Evolutionary conservation across 2,113 vertebrate species (phyloP), one percentile per base, ranked within the genome.

Genomic region (Coptodon bakossiorum): DNA sequence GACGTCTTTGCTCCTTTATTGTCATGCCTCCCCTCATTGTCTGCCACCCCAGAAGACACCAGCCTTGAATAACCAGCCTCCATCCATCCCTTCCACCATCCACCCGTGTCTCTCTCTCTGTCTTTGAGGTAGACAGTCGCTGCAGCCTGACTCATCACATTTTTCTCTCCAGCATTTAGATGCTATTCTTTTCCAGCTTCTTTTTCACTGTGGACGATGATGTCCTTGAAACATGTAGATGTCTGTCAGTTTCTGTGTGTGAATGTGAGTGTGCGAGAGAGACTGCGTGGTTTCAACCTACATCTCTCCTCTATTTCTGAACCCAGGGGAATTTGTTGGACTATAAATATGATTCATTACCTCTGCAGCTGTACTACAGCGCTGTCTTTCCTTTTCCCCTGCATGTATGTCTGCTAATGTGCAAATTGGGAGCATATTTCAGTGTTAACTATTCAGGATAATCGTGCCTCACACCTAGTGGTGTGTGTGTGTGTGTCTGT

Each of bases 311-410:
- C 73, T 90, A 78, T 52, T 91, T 34, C 16, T 43, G 2, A 85
- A 79, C 81, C 83, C 83, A 10, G 45, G 84, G 80, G 89, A 86
- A 63, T 88, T 48, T 85, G 13, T 80, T 61, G 83, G 53, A 86
- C 80, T 94, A 79, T 91, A 86, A 93, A 93, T 93, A 90, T 53
- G 29, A 61, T 86, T 89, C 66, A 61, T 81, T 63, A 34, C 57
- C 61, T 36, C 83, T 82, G 56, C 78, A 54, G 82, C 81, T 53
- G 38, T 11, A 71, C 48, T 71, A 17, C 34, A 40, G 63, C 34
- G 24, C 48, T 61, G 14, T 40, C 68, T 53, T 12, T 88, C 24
- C 57, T 53, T 59, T 12, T 12, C 11, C 12, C 12, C 61, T 38
- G 12, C 50, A 24, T 56, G 17, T 59, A 3, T 52, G 22, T 63